A percentile compares a stretch with the other conserved stretches of the same genome.
Conservation (phyloP, 2,888 invertebrate genomes). For the Pristionchus entomophagus region DNA sequence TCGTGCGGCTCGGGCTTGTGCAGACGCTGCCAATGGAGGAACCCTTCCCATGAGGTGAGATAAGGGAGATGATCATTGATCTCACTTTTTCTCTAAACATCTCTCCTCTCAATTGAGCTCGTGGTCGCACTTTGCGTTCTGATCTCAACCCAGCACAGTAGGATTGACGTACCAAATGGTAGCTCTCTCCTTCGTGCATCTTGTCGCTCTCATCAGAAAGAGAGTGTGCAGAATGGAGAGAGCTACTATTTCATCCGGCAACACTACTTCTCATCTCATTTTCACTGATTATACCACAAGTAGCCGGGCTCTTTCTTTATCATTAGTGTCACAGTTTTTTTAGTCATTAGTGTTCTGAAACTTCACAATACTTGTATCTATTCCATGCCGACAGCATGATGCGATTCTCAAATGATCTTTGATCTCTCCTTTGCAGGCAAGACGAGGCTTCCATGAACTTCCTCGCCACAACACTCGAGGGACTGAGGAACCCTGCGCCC, state of each 20-base stretch:
- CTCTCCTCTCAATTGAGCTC: neutral
- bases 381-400: no score
- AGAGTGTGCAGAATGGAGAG: neutral
- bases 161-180: no score
- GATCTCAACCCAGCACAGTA: no score
- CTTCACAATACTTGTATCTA: no score
- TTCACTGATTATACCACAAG: no score
- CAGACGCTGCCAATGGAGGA: constrained; percentile 27
- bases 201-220: no score
- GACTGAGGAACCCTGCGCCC: constrained; percentile 54
- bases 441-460: neutral
- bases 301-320: no score
- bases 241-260: no score
- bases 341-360: no score
- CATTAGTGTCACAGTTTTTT: constrained; percentile 4
- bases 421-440: constrained; percentile 43
- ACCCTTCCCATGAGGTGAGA: constrained; percentile 37
- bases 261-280: no score
- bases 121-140: neutral
- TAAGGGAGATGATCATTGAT: neutral
- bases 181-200: no score
- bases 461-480: constrained; percentile 54
- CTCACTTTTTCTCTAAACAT: neutral
- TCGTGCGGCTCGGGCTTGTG: constrained; percentile 23
- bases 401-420: neutral